Evolutionary conservation across 2,797 vertebrate genomes (phyloP).

Genomic region (Prunella strophiata): DNA sequence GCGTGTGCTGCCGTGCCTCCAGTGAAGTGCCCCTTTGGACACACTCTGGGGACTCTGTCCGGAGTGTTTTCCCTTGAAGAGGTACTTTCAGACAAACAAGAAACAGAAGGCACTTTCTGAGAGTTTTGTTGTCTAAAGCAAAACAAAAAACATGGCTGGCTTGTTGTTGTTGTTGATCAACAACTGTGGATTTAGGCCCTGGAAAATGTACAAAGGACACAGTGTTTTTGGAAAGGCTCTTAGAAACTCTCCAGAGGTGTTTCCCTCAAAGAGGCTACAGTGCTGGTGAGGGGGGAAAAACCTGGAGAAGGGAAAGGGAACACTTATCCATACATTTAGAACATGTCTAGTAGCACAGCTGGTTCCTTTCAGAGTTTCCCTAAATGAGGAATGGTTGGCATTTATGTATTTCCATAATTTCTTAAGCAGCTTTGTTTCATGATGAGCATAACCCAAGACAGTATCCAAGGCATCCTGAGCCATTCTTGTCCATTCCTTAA

Average conservation of each 20-base stretch:
- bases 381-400: background rate
- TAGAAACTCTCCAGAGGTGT: background rate
- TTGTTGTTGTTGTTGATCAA: constrained; percentile 24
- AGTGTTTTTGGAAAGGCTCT: background rate
- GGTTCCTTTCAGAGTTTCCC: background rate
- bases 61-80: background rate
- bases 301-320: background rate
- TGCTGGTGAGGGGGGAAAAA: background rate
- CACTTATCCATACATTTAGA: background rate
- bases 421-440: constrained; percentile 12
- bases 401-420: constrained; percentile 18
- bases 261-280: background rate
- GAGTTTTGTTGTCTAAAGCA: background rate
- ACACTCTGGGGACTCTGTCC: background rate
- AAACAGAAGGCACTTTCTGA: background rate
- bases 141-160: background rate
- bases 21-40: constrained; percentile 32
- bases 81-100: constrained; percentile 13
- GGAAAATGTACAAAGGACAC: background rate
- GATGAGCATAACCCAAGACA: background rate
- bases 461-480: background rate
- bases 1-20: background rate
- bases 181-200: background rate
- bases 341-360: background rate
- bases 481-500: background rate